phyloP scores from a whole-genome alignment of 2,888 invertebrate species.

The Tupiocoris notatus region DNA sequence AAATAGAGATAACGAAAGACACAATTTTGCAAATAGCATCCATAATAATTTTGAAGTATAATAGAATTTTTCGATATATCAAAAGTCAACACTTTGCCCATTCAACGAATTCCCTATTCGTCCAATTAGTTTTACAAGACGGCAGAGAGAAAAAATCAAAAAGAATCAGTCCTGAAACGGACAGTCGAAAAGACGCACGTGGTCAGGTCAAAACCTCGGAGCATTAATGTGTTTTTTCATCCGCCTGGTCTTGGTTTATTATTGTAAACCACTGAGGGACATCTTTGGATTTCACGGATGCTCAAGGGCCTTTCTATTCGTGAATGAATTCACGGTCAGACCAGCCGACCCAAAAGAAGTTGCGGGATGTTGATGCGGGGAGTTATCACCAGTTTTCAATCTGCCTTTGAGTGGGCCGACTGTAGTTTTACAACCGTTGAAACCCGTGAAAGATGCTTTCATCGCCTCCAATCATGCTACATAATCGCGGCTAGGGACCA shows the following conservation, averaged over 20 bases:
- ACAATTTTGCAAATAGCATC: too few species aligned
- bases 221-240: constrained; percentile 4
- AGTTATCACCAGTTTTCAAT: constrained; percentile 3
- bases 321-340: not conserved
- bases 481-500: not conserved
- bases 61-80: too few species aligned
- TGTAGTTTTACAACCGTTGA: not conserved
- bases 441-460: not conserved
- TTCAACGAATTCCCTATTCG: too few species aligned
- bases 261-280: constrained; percentile 2
- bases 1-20: too few species aligned
- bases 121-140: too few species aligned
- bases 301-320: not conserved
- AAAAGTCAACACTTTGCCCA: too few species aligned
- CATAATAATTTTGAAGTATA: too few species aligned
- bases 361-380: not conserved
- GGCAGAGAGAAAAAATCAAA: too few species aligned
- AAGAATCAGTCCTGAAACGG: not conserved
- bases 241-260: not conserved
- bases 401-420: not conserved
- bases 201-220: not conserved
- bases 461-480: not conserved
- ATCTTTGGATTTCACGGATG: constrained; percentile 6
- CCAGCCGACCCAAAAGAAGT: not conserved
- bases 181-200: not conserved